Base-by-base conservation (phyloP, 92 coral and sea anemone species). In the Phymanthus crucifer region DNA sequence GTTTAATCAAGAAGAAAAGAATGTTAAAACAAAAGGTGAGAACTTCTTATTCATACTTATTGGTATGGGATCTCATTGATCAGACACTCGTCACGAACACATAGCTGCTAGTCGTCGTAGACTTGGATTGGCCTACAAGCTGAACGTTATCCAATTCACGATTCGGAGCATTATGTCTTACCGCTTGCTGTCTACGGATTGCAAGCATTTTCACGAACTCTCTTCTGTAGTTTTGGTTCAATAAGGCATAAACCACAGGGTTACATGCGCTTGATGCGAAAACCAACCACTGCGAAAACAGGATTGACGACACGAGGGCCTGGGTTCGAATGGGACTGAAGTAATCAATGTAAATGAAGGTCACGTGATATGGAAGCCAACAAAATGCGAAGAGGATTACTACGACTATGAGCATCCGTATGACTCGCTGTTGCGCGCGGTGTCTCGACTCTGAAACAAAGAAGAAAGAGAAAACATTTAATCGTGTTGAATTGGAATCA, bases 351-450 rank as follows among this genome's bases (percentile, higher is more conserved):
- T 85, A 89, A 36, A 89, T 37, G 75, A 36, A 85, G 45, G 76
- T 72, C 54, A 85, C 79, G 85, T 89, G 92, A 75, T 85, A 89
- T 10, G 92, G 92, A 56, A 85, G 78, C 92, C 92, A 89, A 65
- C 89, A 89, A 40, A 85, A 36, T 52, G 73, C 92, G 31, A 89
- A 89, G 33, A 89, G 74, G 37, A 84, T 23, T 40, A 86, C 86
- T 27, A 89, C 92, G 13, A 73, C 70, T 35, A 73, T 50, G 48
- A 89, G 84, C 87, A 89, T 85, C 29, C 81, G 78, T 58, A 81
- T 74, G 24, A 71, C 77, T 32, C 84, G 83, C 47, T 66, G 67
- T 48, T 81, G 89, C 10, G 72, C 79, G 26, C 73, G 74, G 38
- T 68, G 69, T 26, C 56, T 56, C 35, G 77, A 72, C 18, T 50